Percentiles rank a stretch among this genome's conserved stretches.
Evolutionary conservation across 2,113 vertebrate genomes (phyloP).

Genomic region (Psittacula cyanocephala): DNA sequence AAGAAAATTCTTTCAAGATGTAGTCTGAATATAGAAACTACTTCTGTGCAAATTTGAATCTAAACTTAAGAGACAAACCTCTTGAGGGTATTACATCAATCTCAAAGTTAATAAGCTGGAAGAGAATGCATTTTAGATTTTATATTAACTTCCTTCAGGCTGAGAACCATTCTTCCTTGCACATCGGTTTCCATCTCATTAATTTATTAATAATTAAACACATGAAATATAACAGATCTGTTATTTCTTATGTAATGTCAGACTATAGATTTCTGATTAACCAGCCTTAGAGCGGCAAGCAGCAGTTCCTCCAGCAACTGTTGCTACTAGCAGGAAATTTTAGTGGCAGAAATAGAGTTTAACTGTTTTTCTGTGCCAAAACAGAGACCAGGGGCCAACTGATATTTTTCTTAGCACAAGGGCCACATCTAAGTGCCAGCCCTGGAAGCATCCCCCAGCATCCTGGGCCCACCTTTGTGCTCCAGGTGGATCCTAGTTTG

Average conservation of each 20-base stretch:
- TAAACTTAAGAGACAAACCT: background rate
- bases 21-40: background rate
- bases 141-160: constrained; percentile 50
- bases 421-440: background rate
- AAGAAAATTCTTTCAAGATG: constrained; percentile 12
- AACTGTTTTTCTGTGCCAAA: background rate
- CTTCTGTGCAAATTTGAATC: background rate
- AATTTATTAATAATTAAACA: constrained; percentile 68
- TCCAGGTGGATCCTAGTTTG: background rate
- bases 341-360: background rate
- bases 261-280: constrained; percentile 59
- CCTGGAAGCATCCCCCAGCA: background rate
- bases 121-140: constrained; percentile 47
- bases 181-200: constrained; percentile 55
- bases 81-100: constrained; percentile 36
- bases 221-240: constrained; percentile 33
- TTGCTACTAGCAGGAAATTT: background rate
- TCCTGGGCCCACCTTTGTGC: background rate
- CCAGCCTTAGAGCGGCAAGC: background rate
- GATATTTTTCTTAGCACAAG: background rate
- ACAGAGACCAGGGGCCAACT: background rate
- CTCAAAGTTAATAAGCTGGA: constrained; percentile 37
- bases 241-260: background rate
- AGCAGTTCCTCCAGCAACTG: background rate
- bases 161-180: constrained; percentile 14